Conservation (phyloP, 2,888 invertebrate species). For the Heliconius erato region DNA sequence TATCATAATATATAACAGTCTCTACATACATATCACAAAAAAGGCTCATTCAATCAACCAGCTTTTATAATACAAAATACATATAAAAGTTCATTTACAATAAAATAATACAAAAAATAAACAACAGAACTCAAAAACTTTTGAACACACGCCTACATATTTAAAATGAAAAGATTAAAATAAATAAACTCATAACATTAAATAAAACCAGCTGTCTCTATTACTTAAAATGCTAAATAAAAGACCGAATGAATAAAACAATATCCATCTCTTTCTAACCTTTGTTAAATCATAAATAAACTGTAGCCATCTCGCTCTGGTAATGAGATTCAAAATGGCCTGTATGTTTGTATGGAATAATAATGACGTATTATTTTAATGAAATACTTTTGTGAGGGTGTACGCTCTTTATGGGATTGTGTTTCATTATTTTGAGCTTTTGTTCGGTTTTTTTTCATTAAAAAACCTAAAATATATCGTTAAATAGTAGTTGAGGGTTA, state of each 20-base stretch:
- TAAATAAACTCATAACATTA: slow-evolving; percentile 22
- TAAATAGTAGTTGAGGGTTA: not conserved
- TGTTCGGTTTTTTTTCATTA: slow-evolving; percentile 57
- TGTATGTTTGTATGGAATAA: slow-evolving; percentile 68
- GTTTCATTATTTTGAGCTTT: slow-evolving; percentile 50
- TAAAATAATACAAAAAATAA: not conserved
- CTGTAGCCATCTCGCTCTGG: slow-evolving; percentile 61
- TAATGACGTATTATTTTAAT: slow-evolving; percentile 71
- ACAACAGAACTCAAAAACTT: not conserved
- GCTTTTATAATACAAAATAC: not conserved
- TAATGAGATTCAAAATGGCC: slow-evolving; percentile 78
- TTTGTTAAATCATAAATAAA: slow-evolving; percentile 41
- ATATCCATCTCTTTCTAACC: slow-evolving; percentile 37
- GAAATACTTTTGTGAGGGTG: slow-evolving; percentile 66
- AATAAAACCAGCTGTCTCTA: slow-evolving; percentile 38
- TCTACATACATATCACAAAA: not conserved
- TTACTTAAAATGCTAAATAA: slow-evolving; percentile 19
- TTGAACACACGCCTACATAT: slow-evolving; percentile 11
- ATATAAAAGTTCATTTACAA: slow-evolving; percentile 7
- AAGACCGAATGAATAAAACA: slow-evolving; percentile 40
- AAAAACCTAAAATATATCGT: slow-evolving; percentile 18
- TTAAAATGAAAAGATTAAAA: slow-evolving; percentile 27
- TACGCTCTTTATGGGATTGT: slow-evolving; percentile 56
- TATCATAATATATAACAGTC: not conserved
- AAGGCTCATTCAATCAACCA: not conserved